phyloP scores from a whole-genome alignment of 2,797 vertebrate species.

The Decapterus maruadsi region DNA sequence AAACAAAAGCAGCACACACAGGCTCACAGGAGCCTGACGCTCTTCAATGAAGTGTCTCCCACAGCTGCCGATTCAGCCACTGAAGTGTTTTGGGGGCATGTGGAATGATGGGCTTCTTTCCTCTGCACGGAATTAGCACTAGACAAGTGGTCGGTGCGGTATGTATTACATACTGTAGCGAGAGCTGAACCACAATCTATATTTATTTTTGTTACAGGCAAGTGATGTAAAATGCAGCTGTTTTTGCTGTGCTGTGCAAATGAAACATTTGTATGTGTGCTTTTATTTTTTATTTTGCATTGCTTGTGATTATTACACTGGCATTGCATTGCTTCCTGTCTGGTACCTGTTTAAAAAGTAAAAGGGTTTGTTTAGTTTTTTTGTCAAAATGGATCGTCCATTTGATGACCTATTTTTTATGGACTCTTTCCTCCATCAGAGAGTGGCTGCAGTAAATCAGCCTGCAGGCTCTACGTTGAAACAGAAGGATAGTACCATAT shows the following conservation, averaged over 20 bases:
- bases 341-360: constrained; percentile 39
- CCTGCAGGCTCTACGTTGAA: constrained; percentile 70
- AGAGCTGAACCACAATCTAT: constrained; percentile 38
- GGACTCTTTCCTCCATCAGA: constrained; percentile 51
- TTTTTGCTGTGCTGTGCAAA: constrained; percentile 23
- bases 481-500: constrained; percentile 83
- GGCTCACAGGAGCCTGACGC: constrained; percentile 60
- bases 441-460: constrained; percentile 56
- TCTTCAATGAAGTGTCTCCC: constrained; percentile 78
- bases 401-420: constrained; percentile 76
- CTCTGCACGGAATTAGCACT: constrained; percentile 53
- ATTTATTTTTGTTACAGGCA: constrained; percentile 29
- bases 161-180: constrained; percentile 16
- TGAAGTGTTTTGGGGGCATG: constrained; percentile 59
- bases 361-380: constrained; percentile 30
- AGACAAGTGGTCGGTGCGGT: constrained; percentile 48
- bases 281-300: constrained; percentile 17
- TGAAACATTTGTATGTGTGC: constrained; percentile 8
- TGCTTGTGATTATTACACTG: constrained; percentile 5
- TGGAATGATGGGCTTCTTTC: constrained; percentile 36
- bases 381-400: constrained; percentile 45
- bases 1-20: constrained; percentile 77
- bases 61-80: constrained; percentile 72
- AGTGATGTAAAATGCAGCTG: too few relatives aligned
- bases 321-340: background rate